These are phyloP conservation scores for Periphyllus acericola DNA, from an alignment of 2,888 invertebrate genomes.

Conservation along the genomic window DNA sequence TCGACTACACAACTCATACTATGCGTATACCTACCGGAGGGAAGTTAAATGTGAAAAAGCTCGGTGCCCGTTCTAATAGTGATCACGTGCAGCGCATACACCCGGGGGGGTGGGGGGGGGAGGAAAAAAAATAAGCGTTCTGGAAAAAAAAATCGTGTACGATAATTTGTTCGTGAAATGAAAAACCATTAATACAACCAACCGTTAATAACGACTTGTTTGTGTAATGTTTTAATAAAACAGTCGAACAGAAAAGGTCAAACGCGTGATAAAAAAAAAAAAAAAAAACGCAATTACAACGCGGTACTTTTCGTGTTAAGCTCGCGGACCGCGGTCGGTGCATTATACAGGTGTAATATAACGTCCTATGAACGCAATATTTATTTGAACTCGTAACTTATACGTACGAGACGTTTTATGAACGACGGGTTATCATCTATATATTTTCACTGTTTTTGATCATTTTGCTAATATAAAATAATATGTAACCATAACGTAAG, in stretches of 20 bases:
- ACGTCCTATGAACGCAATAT: not conserved
- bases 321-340: not conserved
- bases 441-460: not conserved
- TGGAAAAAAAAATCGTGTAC: constrained; percentile 23
- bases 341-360: not conserved
- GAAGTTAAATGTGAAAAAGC: constrained; percentile 36
- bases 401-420: too few relatives aligned
- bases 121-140: constrained; percentile 10
- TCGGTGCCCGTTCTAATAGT: constrained; percentile 23
- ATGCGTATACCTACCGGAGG: not conserved
- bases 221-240: constrained; percentile 39
- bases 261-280: not conserved
- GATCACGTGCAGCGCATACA: not conserved
- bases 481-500: not conserved
- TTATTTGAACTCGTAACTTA: not conserved
- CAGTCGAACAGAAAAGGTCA: constrained; percentile 40
- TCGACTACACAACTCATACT: not conserved
- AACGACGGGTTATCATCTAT: not conserved
- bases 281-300: constrained; percentile 13
- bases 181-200: constrained; percentile 1
- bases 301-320: not conserved
- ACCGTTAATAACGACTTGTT: constrained; percentile 34
- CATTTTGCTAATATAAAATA: not conserved
- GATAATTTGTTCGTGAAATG: constrained; percentile 13
- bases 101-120: too few relatives aligned